These are phyloP conservation scores for Dendrolimus kikuchii DNA, from an alignment of 1,140 invertebrate genomes.

Conservation along the genomic window DNA sequence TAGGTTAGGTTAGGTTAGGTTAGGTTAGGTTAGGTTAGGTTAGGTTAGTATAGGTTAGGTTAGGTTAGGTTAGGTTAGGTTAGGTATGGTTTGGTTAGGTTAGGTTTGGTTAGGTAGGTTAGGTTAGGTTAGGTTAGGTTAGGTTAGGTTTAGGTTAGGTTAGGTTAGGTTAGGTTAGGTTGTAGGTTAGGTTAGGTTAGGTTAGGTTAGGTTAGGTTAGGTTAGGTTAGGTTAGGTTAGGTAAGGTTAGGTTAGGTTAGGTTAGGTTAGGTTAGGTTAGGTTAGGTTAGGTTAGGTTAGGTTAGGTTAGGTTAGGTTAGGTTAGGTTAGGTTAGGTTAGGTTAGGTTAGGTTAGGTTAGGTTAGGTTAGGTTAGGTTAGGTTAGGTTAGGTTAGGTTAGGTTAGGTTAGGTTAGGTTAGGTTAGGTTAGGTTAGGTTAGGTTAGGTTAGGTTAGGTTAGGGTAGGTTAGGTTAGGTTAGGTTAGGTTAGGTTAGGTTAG, in stretches of 20 bases:
- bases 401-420: slow-evolving; percentile 21
- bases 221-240: slow-evolving; percentile 23
- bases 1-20: slow-evolving; percentile 3
- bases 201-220: slow-evolving; percentile 38
- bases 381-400: no score
- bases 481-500: slow-evolving; percentile 18
- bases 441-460: slow-evolving; percentile 13
- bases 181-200: slow-evolving; percentile 42
- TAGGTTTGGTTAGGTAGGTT: slow-evolving; percentile 38
- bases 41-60: background rate
- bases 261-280: slow-evolving; percentile 25
- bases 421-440: slow-evolving; percentile 13
- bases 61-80: slow-evolving; percentile 2
- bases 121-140: slow-evolving; percentile 39
- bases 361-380: no score
- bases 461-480: slow-evolving; percentile 18
- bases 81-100: slow-evolving; percentile 20
- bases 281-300: slow-evolving; percentile 22
- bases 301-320: slow-evolving; percentile 22
- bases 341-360: slow-evolving; percentile 14
- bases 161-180: slow-evolving; percentile 36
- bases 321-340: slow-evolving; percentile 21
- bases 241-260: slow-evolving; percentile 20
- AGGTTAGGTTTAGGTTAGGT: slow-evolving; percentile 31
- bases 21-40: slow-evolving; percentile 3